Percentiles rank a stretch among this genome's conserved stretches.
Evolutionary conservation across 1,140 invertebrate genomes (phyloP).

Genomic region (Orchesella cincta): DNA sequence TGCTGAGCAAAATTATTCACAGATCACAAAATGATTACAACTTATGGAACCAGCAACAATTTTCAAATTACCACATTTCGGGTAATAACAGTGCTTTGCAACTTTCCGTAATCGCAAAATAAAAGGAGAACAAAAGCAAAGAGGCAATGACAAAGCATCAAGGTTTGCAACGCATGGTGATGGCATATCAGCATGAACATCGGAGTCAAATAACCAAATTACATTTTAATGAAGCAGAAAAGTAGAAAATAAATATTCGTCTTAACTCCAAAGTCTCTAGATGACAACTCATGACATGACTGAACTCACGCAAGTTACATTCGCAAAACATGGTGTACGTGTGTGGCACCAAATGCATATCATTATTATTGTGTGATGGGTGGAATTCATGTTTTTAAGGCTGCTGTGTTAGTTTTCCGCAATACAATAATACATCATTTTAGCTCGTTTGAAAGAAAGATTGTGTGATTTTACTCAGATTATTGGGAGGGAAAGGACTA

Average conservation of each 20-base stretch:
- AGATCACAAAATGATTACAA: not conserved
- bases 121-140: not conserved
- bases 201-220: not conserved
- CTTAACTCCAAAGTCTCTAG: not conserved
- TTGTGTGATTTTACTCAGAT: too few species aligned
- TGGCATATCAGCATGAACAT: not conserved
- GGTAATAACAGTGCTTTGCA: not conserved
- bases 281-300: not conserved
- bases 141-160: not conserved
- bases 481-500: too few species aligned
- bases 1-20: too few species aligned
- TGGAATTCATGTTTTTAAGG: too few species aligned
- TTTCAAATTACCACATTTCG: constrained; percentile 6
- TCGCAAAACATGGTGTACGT: too few species aligned
- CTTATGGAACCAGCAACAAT: not conserved
- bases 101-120: not conserved
- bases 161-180: not conserved
- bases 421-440: too few species aligned
- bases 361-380: too few species aligned
- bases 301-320: too few species aligned
- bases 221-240: constrained; percentile 8
- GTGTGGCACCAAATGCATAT: too few species aligned
- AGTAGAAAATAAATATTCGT: not conserved
- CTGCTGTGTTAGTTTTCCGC: too few species aligned
- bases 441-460: too few species aligned